A percentile compares a stretch with the other conserved stretches of the same genome.
These are phyloP conservation scores for Microctonus hyperodae DNA, from an alignment of 2,888 invertebrate species.

Conservation along the genomic window DNA sequence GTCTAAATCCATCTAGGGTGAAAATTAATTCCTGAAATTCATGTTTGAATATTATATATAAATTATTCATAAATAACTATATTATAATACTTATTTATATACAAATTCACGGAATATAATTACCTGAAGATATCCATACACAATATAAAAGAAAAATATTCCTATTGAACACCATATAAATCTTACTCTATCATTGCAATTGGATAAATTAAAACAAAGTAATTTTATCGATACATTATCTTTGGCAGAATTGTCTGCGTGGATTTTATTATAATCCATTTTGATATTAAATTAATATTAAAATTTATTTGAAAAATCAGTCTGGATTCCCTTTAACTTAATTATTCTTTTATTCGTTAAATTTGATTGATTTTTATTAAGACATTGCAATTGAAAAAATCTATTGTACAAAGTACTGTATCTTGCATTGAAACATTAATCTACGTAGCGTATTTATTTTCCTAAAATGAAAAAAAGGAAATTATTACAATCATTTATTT, in stretches of 20 bases:
- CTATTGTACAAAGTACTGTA: too few relatives aligned
- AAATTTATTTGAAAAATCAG: too few relatives aligned
- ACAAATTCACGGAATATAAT: constrained; percentile 23
- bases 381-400: too few relatives aligned
- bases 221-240: constrained; percentile 66
- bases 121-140: constrained; percentile 88
- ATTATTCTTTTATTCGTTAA: too few relatives aligned
- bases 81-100: not conserved
- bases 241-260: constrained; percentile 48
- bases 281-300: not conserved
- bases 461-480: too few relatives aligned
- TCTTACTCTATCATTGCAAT: constrained; percentile 72
- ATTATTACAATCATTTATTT: too few relatives aligned
- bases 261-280: constrained; percentile 28
- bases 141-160: constrained; percentile 85
- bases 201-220: constrained; percentile 77
- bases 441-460: too few relatives aligned
- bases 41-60: constrained; percentile 17
- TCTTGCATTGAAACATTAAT: too few relatives aligned
- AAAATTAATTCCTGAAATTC: constrained; percentile 82
- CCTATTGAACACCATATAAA: constrained; percentile 79
- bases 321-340: too few relatives aligned
- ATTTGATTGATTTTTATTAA: too few relatives aligned
- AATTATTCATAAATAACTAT: not conserved
- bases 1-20: constrained; percentile 85